Conservation (phyloP, 2,797 vertebrate genomes). For the Myripristis jacobus region DNA sequence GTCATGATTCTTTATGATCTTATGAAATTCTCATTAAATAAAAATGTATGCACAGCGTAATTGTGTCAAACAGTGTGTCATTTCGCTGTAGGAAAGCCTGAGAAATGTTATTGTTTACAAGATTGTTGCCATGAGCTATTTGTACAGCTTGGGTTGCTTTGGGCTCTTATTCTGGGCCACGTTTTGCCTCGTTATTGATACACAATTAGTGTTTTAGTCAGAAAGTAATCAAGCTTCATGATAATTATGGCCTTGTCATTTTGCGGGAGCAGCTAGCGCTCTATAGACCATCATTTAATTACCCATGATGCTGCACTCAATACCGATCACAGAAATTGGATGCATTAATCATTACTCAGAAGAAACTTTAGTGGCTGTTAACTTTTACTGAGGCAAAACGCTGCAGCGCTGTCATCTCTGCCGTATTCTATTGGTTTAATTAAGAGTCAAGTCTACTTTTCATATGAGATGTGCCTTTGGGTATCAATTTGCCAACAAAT, state of each 20-base stretch:
- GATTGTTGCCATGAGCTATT: conserved; percentile 30
- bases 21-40: conserved; percentile 31
- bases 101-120: neutral
- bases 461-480: conserved; percentile 64
- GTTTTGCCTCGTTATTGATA: conserved; percentile 64
- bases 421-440: conserved; percentile 73
- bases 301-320: conserved; percentile 70
- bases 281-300: conserved; percentile 75
- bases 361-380: conserved; percentile 72
- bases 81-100: neutral
- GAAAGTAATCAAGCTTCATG: conserved; percentile 62
- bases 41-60: no score
- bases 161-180: conserved; percentile 37
- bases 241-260: conserved; percentile 74
- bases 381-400: conserved; percentile 64
- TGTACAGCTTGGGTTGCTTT: conserved; percentile 20
- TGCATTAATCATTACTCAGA: conserved; percentile 76
- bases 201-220: conserved; percentile 69
- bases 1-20: neutral
- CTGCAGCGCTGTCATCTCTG: conserved; percentile 62
- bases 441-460: conserved; percentile 67
- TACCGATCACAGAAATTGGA: conserved; percentile 74
- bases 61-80: neutral
- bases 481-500: conserved; percentile 58
- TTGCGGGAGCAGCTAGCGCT: conserved; percentile 63